phyloP scores from a whole-genome alignment of 2,113 vertebrate species.

The human region DNA sequence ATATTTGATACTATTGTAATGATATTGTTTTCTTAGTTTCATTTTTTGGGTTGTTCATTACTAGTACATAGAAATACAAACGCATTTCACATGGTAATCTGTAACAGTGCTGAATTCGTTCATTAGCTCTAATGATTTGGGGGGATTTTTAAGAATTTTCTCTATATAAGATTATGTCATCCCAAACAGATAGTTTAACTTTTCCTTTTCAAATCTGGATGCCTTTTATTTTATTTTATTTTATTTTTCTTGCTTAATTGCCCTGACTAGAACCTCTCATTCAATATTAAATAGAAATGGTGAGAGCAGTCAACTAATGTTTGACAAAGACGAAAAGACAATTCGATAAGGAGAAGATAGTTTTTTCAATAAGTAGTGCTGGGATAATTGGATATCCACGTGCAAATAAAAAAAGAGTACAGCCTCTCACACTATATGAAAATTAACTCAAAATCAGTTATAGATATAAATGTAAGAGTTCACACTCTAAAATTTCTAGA shows the following conservation, averaged over 20 bases:
- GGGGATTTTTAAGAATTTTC: background rate
- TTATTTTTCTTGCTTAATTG: background rate
- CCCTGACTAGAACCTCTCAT: background rate
- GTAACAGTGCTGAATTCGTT: background rate
- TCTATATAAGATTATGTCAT: background rate
- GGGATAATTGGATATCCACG: background rate
- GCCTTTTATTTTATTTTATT: background rate
- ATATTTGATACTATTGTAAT: background rate
- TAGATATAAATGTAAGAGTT: background rate
- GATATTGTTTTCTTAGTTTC: background rate
- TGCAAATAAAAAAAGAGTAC: background rate
- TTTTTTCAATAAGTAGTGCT: background rate
- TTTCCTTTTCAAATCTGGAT: background rate
- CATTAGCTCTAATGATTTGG: background rate
- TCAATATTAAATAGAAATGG: background rate
- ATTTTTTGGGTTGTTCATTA: background rate
- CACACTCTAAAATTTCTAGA: background rate
- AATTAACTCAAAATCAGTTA: background rate
- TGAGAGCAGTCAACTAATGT: background rate
- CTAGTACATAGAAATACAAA: background rate
- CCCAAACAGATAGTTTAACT: background rate
- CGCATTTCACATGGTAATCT: background rate
- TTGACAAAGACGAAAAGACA: background rate
- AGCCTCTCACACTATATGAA: background rate
- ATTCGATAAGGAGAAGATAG: background rate